phyloP scores from a whole-genome alignment of 2,113 vertebrate species.

The Myotis lucifugus region DNA sequence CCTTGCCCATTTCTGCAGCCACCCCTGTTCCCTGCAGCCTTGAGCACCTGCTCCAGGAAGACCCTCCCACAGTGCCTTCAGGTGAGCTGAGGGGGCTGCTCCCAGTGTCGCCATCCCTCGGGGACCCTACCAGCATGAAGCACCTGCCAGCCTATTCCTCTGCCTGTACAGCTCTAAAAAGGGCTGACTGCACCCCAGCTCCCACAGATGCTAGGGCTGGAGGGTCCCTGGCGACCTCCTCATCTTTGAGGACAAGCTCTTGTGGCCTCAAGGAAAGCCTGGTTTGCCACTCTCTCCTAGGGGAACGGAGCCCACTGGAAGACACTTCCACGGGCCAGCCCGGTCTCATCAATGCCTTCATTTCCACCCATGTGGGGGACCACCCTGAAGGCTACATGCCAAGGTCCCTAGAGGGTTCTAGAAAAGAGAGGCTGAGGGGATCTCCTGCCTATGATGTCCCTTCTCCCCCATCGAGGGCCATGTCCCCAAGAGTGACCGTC shows the following conservation, averaged over 20 bases:
- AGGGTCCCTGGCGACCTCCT: accelerated
- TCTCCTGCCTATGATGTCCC: background rate
- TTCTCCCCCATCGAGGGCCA: background rate
- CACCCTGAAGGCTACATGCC: accelerated
- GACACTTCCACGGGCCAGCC: background rate
- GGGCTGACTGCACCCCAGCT: accelerated
- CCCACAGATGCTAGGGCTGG: accelerated
- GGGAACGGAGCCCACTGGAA: background rate
- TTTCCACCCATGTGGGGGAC: accelerated
- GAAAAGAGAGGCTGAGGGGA: background rate
- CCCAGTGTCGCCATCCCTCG: accelerated
- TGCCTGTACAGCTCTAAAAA: background rate
- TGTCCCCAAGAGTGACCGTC: background rate
- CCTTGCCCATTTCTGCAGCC: accelerated
- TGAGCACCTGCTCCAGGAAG: background rate
- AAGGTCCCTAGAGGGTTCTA: background rate
- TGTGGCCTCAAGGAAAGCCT: background rate
- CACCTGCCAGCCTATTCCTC: background rate
- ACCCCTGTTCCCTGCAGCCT: background rate
- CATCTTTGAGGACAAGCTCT: accelerated
- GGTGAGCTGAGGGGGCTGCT: background rate
- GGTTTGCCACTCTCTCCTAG: accelerated
- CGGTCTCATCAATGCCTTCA: accelerated
- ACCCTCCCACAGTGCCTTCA: background rate
- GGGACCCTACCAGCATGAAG: background rate